Evolutionary conservation across 2,113 vertebrate species (phyloP).

Genomic region (Chrysochloris asiatica): DNA sequence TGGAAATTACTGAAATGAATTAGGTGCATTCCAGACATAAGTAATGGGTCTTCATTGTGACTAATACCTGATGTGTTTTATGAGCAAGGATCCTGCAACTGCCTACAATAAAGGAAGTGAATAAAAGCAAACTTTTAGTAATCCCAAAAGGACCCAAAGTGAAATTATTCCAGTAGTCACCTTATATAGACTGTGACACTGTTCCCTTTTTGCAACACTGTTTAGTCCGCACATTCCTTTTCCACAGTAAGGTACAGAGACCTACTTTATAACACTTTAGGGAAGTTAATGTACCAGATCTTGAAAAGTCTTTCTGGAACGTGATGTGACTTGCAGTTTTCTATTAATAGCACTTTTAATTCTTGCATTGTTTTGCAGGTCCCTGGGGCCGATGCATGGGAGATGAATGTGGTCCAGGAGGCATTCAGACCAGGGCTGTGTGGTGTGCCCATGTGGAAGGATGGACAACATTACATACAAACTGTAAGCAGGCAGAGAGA

Average conservation of each 20-base stretch:
- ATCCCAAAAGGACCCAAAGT: constrained; percentile 25
- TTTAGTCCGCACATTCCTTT: neutral
- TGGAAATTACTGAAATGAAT: neutral
- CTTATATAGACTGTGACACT: constrained; percentile 60
- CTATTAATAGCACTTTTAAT: neutral
- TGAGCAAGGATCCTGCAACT: constrained; percentile 51
- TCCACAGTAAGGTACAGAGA: neutral
- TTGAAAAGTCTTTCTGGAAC: constrained; percentile 25
- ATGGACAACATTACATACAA: constrained; percentile 95
- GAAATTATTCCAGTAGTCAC: constrained; percentile 27
- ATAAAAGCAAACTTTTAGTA: constrained; percentile 59
- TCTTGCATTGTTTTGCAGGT: constrained; percentile 85
- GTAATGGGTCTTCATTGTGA: constrained; percentile 23
- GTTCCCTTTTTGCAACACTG: constrained; percentile 33
- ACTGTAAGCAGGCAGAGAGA: constrained; percentile 91
- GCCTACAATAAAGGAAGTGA: constrained; percentile 44
- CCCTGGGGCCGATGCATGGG: constrained; percentile 99
- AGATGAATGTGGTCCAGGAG: constrained; percentile 95
- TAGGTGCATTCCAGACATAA: neutral
- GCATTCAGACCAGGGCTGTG: constrained; percentile 94
- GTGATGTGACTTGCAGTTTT: neutral
- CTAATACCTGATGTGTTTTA: constrained; percentile 40
- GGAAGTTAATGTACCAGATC: constrained; percentile 47
- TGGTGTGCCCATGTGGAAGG: constrained; percentile 98
- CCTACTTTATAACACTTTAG: constrained; percentile 61